phyloP scores from a whole-genome alignment of 2,888 invertebrate genomes.

The Noctuana brunneofusca region DNA sequence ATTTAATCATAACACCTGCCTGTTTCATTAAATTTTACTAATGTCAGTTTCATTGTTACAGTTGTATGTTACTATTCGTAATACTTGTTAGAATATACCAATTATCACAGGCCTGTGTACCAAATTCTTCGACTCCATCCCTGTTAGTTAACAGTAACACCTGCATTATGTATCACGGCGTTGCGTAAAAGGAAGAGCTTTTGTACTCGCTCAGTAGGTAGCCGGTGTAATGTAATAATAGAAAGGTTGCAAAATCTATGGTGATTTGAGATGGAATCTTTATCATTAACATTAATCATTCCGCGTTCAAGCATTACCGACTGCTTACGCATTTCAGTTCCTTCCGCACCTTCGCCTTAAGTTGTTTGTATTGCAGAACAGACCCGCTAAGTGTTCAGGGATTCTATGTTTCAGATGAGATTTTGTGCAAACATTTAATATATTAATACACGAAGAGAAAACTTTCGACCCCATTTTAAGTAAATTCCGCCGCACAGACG shows the following conservation, averaged over 20 bases:
- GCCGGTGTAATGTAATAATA: constrained; percentile 10
- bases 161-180: constrained; percentile 31
- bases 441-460: too few species aligned
- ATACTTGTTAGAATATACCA: neutral
- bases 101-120: neutral
- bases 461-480: too few species aligned
- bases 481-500: too few species aligned
- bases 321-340: too few species aligned
- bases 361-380: too few species aligned
- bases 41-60: neutral
- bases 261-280: neutral
- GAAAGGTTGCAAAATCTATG: constrained; percentile 6
- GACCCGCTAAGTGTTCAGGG: too few species aligned
- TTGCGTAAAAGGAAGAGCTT: constrained; percentile 35
- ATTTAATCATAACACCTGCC: too few species aligned
- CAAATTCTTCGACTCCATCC: neutral
- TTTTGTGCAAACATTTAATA: too few species aligned
- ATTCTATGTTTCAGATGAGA: too few species aligned
- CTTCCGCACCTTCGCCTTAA: too few species aligned
- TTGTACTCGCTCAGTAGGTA: constrained; percentile 7
- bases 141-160: constrained; percentile 30
- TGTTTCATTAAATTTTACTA: too few species aligned
- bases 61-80: neutral
- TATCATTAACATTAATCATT: constrained; percentile 5
- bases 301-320: neutral